A percentile compares a stretch with the other conserved stretches of the same genome.
Conservation (phyloP, 2,888 invertebrate genomes). For the Plebejus anna region DNA sequence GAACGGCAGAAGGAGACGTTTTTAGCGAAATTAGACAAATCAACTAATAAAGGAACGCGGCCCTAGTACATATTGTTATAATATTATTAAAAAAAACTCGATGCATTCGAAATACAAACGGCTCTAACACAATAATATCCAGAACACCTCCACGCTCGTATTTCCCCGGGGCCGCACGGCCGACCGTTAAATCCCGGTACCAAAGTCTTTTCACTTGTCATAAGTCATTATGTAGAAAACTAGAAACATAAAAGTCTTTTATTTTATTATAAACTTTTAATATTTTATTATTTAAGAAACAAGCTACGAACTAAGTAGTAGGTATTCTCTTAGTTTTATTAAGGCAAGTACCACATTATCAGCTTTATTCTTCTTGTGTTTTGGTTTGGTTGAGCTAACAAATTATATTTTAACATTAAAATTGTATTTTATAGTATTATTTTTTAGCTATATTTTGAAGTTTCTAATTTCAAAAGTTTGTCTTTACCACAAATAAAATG, state of each 20-base stretch:
- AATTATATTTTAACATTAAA: too few species aligned
- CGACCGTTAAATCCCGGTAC: conserved; percentile 24
- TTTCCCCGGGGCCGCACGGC: conserved; percentile 29
- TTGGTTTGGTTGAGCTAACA: neutral
- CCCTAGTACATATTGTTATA: too few species aligned
- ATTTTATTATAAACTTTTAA: neutral
- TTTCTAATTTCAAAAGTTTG: neutral
- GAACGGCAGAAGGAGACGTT: too few species aligned
- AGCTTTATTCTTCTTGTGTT: neutral
- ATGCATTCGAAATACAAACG: conserved; percentile 29
- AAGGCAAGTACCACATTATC: neutral
- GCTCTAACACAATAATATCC: conserved; percentile 11
- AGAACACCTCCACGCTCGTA: conserved; percentile 30
- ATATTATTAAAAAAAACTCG: neutral
- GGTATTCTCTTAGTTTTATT: neutral
- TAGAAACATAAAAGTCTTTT: neutral
- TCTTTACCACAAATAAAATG: neutral
- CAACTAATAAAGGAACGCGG: too few species aligned
- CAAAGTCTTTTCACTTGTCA: conserved; percentile 24
- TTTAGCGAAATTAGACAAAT: too few species aligned
- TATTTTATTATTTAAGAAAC: neutral
- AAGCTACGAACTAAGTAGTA: neutral
- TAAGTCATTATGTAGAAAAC: neutral
- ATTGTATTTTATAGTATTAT: too few species aligned
- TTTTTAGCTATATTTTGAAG: neutral